Evolutionary conservation across 2,113 vertebrate species (phyloP), one percentile per base, ranked within the genome.

Genomic region (Hypomesus transpacificus): DNA sequence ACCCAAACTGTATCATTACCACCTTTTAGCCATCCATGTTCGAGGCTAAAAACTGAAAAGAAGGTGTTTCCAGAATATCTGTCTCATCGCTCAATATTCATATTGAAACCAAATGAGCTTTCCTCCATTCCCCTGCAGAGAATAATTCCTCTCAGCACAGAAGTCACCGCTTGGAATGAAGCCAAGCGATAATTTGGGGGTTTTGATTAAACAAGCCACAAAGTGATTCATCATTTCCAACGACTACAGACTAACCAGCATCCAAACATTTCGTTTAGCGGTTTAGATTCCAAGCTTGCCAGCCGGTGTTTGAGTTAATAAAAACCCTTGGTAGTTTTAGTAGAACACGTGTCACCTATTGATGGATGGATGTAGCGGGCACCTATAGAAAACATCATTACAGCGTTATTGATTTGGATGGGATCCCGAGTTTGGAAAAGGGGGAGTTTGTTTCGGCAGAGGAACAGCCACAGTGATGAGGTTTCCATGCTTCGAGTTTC

Each of bases 161-260:
- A 61, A 56, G 18, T 58, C 34, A 24, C 7, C 34, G 51, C 63
- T 74, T 81, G 73, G 82, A 83, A 9, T 2, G 2, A 7, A 70
- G 79, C 83, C 86, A 83, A 73, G 59, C 59, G 8, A 18, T 82
- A 83, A 84, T 87, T 75, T 2, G 39, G 39, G 34, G 39, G 39
- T 9, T 83, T 83, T 85, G 78, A 87, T 86, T 85, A 79, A 82
- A 85, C 79, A 80, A 71, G 64, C 22, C 65, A 14, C 81, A 77
- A 80, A 88, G 71, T 88, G 81, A 86, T 74, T 87, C 84, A 86
- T 88, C 81, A 82, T 75, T 74, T 82, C 56, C 46, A 51, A 78
- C 69, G 75, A 70, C 76, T 8, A 9, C 77, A 75, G 84, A 84
- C 82, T 82, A 85, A 76, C 80, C 51, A 17, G 79, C 81, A 73